Conservation (phyloP, 2,113 vertebrate genomes). For the Paramormyrops kingsleyae region DNA sequence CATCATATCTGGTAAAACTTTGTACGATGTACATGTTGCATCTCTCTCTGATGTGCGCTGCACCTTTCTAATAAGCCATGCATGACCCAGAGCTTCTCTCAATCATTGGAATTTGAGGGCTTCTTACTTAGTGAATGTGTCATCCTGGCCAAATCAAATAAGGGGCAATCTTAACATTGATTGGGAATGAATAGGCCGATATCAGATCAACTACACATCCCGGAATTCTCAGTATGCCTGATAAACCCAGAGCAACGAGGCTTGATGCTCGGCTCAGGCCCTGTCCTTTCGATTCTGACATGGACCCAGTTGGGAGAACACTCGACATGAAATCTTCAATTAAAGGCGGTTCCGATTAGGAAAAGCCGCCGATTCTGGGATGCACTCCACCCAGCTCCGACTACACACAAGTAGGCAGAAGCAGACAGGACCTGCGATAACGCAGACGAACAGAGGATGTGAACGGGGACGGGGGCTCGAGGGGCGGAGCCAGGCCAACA, state of each 20-base stretch:
- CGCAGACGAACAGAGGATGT: constrained; percentile 41
- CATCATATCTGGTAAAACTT: neutral
- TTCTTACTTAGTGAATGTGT: neutral
- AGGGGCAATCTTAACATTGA: neutral
- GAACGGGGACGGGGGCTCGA: constrained; percentile 37
- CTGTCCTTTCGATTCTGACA: constrained; percentile 57
- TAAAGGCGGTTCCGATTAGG: constrained; percentile 78
- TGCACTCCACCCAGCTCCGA: constrained; percentile 60
- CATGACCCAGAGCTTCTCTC: neutral
- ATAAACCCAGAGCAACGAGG: neutral
- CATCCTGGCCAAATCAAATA: neutral
- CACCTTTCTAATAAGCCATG: neutral
- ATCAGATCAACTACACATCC: neutral
- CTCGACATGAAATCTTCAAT: constrained; percentile 73
- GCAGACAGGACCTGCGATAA: constrained; percentile 65
- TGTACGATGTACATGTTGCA: neutral
- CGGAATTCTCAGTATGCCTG: neutral
- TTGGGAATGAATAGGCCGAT: neutral
- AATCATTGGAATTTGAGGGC: constrained; percentile 9
- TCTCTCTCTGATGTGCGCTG: neutral
- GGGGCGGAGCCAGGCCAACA: neutral
- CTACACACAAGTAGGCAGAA: constrained; percentile 72
- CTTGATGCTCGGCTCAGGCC: constrained; percentile 33
- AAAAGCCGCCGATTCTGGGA: constrained; percentile 65
- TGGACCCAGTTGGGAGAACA: constrained; percentile 55